These are phyloP conservation scores for Berghia stephanieae DNA, from an alignment of 1,140 invertebrate genomes.

Conservation along the genomic window DNA sequence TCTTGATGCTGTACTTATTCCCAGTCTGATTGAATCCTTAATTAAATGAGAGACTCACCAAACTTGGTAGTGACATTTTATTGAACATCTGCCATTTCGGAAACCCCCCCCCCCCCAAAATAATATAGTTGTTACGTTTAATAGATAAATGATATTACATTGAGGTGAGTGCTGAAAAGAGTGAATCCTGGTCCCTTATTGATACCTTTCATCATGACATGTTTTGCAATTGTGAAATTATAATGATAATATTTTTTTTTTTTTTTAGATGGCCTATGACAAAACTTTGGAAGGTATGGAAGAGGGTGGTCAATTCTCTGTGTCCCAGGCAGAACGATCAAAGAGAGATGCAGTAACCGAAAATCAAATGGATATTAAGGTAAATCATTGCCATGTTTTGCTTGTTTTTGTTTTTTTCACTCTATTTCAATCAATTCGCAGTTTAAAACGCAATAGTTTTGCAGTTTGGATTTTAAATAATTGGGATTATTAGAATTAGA, in stretches of 20 bases:
- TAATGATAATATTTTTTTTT: background rate
- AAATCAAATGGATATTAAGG: slow-evolving; percentile 97
- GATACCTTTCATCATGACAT: slow-evolving; percentile 74
- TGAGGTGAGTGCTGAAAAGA: background rate
- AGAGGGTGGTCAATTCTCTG: slow-evolving; percentile 93
- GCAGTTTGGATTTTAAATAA: background rate
- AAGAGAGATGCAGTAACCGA: slow-evolving; percentile 87
- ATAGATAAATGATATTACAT: no score
- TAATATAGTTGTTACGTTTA: no score
- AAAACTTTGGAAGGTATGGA: slow-evolving; percentile 83
- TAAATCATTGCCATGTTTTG: slow-evolving; percentile 65
- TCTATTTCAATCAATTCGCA: background rate
- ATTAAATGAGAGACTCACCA: no score
- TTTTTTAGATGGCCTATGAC: slow-evolving; percentile 70
- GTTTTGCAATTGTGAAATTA: no score
- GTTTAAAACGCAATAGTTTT: background rate
- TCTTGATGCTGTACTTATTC: no score
- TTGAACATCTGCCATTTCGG: no score
- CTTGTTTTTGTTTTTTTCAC: no score
- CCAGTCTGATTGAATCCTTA: no score
- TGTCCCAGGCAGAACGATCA: slow-evolving; percentile 87
- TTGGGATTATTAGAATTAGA: background rate
- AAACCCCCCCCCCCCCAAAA: no score
- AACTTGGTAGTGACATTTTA: no score
- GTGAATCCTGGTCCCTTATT: background rate